Percentiles rank a stretch among this genome's conserved stretches.
Evolutionary conservation across 1,140 invertebrate species (phyloP).

Genomic region (Stegodyphus dumicola): DNA sequence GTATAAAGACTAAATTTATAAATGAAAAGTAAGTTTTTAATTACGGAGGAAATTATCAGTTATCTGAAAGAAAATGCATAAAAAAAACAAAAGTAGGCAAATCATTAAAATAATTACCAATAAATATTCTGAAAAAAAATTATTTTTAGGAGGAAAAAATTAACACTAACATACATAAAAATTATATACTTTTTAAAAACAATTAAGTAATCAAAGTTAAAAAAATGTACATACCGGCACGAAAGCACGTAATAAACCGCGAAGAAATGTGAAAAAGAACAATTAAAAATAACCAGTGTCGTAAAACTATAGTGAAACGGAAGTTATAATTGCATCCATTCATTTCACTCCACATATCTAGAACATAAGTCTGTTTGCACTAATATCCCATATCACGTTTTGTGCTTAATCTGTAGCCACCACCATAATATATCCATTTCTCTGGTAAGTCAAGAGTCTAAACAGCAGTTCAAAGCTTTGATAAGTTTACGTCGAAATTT

Average conservation of each 20-base stretch:
- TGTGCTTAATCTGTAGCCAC: conserved; percentile 24
- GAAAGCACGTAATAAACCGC: conserved; percentile 10
- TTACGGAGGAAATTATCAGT: no score
- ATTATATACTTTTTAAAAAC: no score
- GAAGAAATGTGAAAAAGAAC: conserved; percentile 1
- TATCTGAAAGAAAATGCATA: no score
- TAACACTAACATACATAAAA: no score
- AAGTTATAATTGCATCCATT: conserved; percentile 3
- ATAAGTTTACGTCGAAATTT: background rate
- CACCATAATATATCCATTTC: conserved; percentile 40
- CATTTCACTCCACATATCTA: conserved; percentile 54
- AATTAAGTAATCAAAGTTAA: background rate
- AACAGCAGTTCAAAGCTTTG: background rate
- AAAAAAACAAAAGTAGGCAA: no score
- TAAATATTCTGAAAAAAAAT: no score
- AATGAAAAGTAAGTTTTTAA: no score
- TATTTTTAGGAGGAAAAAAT: no score
- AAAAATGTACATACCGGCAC: conserved; percentile 24
- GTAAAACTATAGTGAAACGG: conserved; percentile 7
- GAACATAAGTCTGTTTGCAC: conserved; percentile 2
- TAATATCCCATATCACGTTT: conserved; percentile 34
- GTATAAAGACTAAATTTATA: no score
- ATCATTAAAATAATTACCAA: no score
- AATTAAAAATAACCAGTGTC: conserved; percentile 17
- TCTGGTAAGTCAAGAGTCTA: background rate